Conservation (phyloP, 2,797 vertebrate genomes). For the Phataginus tricuspis region DNA sequence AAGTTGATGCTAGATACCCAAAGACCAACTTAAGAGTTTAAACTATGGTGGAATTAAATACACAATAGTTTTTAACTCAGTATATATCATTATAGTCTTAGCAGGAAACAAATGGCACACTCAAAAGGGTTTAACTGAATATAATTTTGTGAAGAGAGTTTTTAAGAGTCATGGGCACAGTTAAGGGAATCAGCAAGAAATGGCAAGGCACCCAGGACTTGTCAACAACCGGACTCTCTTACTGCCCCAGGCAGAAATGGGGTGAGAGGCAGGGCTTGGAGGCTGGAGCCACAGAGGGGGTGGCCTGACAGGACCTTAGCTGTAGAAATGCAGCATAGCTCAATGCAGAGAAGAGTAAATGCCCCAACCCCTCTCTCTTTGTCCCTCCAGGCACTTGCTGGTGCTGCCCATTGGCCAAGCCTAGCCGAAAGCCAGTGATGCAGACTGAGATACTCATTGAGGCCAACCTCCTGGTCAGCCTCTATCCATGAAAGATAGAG, state of each 20-base stretch:
- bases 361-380: neutral
- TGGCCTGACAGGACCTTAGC: neutral
- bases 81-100: neutral
- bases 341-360: neutral
- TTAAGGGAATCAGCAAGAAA: neutral
- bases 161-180: neutral
- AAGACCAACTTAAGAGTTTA: conserved; percentile 50
- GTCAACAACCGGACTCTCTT: neutral
- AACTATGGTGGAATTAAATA: conserved; percentile 14
- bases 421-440: neutral
- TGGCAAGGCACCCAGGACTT: neutral
- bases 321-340: neutral
- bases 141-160: neutral
- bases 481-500: neutral
- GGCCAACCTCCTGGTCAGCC: neutral
- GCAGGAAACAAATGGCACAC: neutral
- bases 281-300: neutral
- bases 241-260: neutral
- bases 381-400: neutral
- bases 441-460: neutral
- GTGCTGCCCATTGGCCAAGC: neutral
- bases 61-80: conserved; percentile 1
- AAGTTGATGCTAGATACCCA: conserved; percentile 24
- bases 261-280: neutral
- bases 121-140: neutral